Evolutionary conservation across 2,797 vertebrate species (phyloP), one percentile per base, ranked within the genome.

Genomic region (Uromys caudimaculatus): DNA sequence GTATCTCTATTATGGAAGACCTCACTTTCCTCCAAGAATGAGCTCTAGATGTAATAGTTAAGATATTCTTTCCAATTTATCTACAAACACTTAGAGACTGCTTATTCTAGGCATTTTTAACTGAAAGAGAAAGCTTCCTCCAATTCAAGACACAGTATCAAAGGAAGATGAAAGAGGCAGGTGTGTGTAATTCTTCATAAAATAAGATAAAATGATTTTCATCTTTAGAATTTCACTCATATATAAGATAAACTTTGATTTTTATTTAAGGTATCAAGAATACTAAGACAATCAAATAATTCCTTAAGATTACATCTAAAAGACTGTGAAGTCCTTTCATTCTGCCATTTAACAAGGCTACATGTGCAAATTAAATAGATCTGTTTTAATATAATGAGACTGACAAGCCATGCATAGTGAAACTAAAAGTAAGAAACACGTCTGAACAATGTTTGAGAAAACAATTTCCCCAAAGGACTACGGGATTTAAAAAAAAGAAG

Each of bases 1-100:
- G 7, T 91, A 97, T 94, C 91, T 97, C 89, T 97, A 92, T 97
- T 96, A 96, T 23, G 78, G 95, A 35, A 93, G 87, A 92, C 81
- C 93, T 97, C 95, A 79, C 91, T 96, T 95, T 79, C 96, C 62
- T 90, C 76, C 8, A 82, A 95, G 95, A 97, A 91, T 58, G 95
- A 96, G 94, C 81, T 93, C 87, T 76, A 89, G 86, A 52, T 95
- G 4, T 92, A 88, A 91, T 52, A 96, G 92, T 95, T 89, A 96
- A 52, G 52, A 62, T 88, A 95, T 75, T 95, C 93, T 97, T 97
- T 95, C 90, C 67, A 88, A 54, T 89, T 44, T 86, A 87, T 52
- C 93, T 93, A 95, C 44, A 97, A 91, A 95, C n/a, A 94, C 71
- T 96, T 89, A 69, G 93, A 79, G 69, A 7, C 50, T 92, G 52